Base-by-base conservation (phyloP, 2,888 invertebrate genomes). In the Anorthoa munda region DNA sequence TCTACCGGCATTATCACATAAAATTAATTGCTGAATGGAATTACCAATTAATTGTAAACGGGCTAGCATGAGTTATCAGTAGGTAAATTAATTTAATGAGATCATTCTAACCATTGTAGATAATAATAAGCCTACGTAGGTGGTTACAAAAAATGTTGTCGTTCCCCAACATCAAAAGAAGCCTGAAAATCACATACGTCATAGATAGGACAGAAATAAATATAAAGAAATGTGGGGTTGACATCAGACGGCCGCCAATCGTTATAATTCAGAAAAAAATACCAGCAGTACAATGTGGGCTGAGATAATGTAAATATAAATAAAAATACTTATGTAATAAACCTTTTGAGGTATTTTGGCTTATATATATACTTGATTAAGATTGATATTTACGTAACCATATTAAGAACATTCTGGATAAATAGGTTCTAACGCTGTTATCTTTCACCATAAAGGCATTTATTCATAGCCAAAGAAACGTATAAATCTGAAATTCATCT, bases 191-290 rank as follows among this genome's bases (percentile, higher is more conserved):
- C 56, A 51, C 45, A 70, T 53, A 71, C 59, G 70, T 81, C 84
- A 81, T 71, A 61, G 48, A 55, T 26, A 31, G 51, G 66, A 81
- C 75, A 51, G 45, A 80, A 81, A 84, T 76, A 84, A 76, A 81
- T 81, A 71, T 63, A 68, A 66, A 72, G 70, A 65, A 60, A 72
- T 71, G 63, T 53, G 51, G 53, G 67, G 67, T 74, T 72, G 66
- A 73, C 81, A 84, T 63, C 64, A 68, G 66, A 46, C 59, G 65
- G 46, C 59, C n/a, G 39, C 61, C 66, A 64, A 51, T 71, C 61
- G 66, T 73, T 68, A 71, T 61, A 65, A 53, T 60, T 53, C 66
- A 69, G 67, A 51, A 46, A 60, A 69, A 64, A 66, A 66, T 46
- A 21, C 18, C 23, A 23, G 56, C 45, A 18, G 53, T n/a, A 48